Base-by-base conservation (phyloP, 2,113 vertebrate genomes). In the Misgurnus anguillicaudatus region DNA sequence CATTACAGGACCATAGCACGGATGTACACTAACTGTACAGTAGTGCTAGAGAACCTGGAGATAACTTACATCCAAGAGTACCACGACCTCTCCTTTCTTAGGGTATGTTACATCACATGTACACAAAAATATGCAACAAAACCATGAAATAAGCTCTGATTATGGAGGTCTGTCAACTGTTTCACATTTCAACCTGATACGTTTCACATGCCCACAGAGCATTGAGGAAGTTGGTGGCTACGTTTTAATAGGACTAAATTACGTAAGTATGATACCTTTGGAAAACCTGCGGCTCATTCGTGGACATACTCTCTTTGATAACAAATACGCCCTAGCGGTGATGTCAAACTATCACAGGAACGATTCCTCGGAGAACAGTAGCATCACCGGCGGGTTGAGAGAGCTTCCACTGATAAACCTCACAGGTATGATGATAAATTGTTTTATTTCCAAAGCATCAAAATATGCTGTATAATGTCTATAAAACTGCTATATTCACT, bases 211-310 rank as follows among this genome's bases (percentile, higher is more conserved):
- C 48, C 65, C 24, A 38, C 85, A 99, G 97, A 92, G 91, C 0
- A 97, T 99, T 75, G 91, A 95, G 88, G 97, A 99, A 81, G 97
- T 99, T 3, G 92, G 93, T 3, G 97, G 97, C 72, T 97, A 98
- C 0, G 95, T 97, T 4, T 93, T 99, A 75, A 94, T 99, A 0
- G 96, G 94, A 0, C 90, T 98, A 73, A 98, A 98, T 83, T 88
- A 91, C 4, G 94, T 90, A 14, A 80, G 90, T 14, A 89, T 42
- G 48, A 88, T 99, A 78, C 95, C 95, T 0, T 53, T 99, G 74
- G 89, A 90, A 74, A 96, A 95, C 38, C 92, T 99, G 71, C 92
- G 91, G 86, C 94, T 98, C 83, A 96, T 99, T 87, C 87, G 97
- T 42, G 97, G 97, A 5, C 96, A 98, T 9, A 87, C 88, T 80